These are phyloP conservation scores for Galerucella calmariensis DNA, from an alignment of 2,888 invertebrate species.

Conservation along the genomic window DNA sequence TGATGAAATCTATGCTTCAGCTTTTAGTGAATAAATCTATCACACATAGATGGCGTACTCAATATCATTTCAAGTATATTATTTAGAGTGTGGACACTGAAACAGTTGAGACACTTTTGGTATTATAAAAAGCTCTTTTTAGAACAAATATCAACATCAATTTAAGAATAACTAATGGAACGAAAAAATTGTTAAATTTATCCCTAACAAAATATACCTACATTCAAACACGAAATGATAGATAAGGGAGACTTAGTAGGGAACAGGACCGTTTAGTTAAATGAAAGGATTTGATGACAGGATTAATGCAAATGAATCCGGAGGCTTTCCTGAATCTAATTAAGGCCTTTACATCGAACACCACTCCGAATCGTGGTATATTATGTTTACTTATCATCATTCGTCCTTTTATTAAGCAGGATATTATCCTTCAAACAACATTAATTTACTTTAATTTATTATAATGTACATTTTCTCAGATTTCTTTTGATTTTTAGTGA, in stretches of 20 bases:
- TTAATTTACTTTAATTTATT: neutral
- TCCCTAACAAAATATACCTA: too few relatives aligned
- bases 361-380: constrained; percentile 40
- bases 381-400: constrained; percentile 21
- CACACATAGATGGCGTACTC: too few relatives aligned
- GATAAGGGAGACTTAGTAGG: neutral
- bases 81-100: too few relatives aligned
- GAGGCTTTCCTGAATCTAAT: constrained; percentile 53
- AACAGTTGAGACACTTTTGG: too few relatives aligned
- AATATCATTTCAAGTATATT: too few relatives aligned
- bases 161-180: too few relatives aligned
- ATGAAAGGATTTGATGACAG: constrained; percentile 49
- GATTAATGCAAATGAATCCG: constrained; percentile 56
- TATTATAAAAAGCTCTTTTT: too few relatives aligned
- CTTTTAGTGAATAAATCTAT: too few relatives aligned
- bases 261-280: constrained; percentile 13
- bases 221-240: neutral
- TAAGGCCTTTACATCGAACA: constrained; percentile 50
- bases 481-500: too few relatives aligned
- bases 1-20: too few relatives aligned
- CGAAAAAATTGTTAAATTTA: too few relatives aligned
- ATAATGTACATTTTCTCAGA: neutral
- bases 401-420: neutral
- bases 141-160: too few relatives aligned
- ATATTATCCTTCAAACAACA: neutral